Percentiles rank a stretch among this genome's conserved stretches.
These are phyloP conservation scores for Bombus impatiens DNA, from an alignment of 1,140 invertebrate species.

Conservation along the genomic window DNA sequence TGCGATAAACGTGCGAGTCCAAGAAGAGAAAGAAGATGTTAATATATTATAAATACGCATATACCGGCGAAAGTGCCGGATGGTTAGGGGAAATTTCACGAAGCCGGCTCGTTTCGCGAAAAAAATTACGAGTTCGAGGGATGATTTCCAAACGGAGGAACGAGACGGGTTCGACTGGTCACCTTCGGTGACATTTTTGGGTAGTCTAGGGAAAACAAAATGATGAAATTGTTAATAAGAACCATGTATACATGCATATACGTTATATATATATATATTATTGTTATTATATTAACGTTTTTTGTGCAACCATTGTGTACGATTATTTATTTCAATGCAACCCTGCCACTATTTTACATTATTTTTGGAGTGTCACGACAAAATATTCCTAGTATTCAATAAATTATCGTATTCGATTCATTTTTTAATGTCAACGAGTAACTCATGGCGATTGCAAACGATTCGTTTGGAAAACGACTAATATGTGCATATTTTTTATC, in stretches of 20 bases:
- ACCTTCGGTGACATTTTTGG: slow-evolving; percentile 64
- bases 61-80: slow-evolving; percentile 41
- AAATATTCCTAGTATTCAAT: not conserved
- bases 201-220: slow-evolving; percentile 68
- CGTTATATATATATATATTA: slow-evolving; percentile 75
- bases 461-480: not conserved
- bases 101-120: slow-evolving; percentile 1
- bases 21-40: slow-evolving; percentile 60
- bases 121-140: too few relatives aligned
- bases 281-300: slow-evolving; percentile 76
- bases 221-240: slow-evolving; percentile 76
- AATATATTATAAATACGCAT: slow-evolving; percentile 65
- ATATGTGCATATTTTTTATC: not conserved
- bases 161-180: slow-evolving; percentile 11
- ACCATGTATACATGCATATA: slow-evolving; percentile 75
- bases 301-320: slow-evolving; percentile 59
- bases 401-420: not conserved
- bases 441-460: not conserved
- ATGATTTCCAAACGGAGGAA: not conserved
- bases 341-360: not conserved
- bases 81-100: slow-evolving; percentile 8
- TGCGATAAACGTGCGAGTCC: slow-evolving; percentile 33
- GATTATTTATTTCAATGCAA: slow-evolving; percentile 11
- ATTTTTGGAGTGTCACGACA: not conserved
- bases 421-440: not conserved